Base-by-base conservation (phyloP, 2,797 vertebrate species). In the Malurus splendens region DNA sequence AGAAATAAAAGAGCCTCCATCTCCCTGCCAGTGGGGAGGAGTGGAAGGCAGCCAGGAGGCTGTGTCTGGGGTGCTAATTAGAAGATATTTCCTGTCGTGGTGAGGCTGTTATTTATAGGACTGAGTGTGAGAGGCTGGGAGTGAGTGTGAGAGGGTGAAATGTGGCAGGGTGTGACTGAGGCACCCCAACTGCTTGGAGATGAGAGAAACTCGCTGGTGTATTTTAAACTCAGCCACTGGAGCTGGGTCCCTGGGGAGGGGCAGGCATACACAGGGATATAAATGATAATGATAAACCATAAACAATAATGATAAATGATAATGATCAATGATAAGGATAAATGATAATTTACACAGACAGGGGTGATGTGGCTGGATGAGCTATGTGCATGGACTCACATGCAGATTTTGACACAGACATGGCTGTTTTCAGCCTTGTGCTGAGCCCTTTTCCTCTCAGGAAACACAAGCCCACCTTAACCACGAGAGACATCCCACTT, bases 61-160 rank as follows among this genome's bases (percentile, higher is more conserved):
- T 47, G 24, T 68, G 86, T 75, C 75, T 88, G 76, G 81, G 81
- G 90, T 90, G 86, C 70, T 96, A 94, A 94, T 96, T 90, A 92
- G 62, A 59, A 89, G 83, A 85, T 55, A 82, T 77, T 84, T 92
- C 66, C 76, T 89, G 52, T 71, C 1, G 1, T 74, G 56, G 33
- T 0, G 5, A 83, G 71, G 78, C 36, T 90, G 86, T 78, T 92
- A 91, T 91, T 92, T 89, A 86, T 82, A 80, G 62, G 20, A 44
- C 25, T 70, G 75, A 61, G 71, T 67, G 82, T 92, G 87, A 89
- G 61, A 51, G 68, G 36, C 66, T 85, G 79, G 45, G 73, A 90
- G 10, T 39, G 71, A 47, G 68, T 81, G 83, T 87, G 92, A 83
- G 76, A 71, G 27, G 65, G 62, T 78, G 59, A 59, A 65, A 80